A percentile compares a stretch with the other conserved stretches of the same genome.
These are phyloP conservation scores for Mohoua ochrocephala DNA, from an alignment of 2,113 vertebrate species.

Conservation along the genomic window DNA sequence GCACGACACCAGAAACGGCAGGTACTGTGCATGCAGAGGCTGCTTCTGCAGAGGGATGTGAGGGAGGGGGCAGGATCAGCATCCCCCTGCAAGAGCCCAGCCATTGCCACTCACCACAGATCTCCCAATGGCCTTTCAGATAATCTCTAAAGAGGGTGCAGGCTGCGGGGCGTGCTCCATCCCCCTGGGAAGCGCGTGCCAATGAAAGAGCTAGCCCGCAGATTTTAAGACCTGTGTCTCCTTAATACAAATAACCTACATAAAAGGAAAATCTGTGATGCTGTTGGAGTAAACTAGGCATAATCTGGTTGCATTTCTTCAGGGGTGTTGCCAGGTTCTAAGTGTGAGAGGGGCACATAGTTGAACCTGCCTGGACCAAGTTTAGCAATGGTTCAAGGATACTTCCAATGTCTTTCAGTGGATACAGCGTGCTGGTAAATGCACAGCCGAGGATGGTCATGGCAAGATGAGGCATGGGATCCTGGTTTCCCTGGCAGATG, in stretches of 20 bases:
- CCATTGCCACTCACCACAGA: not conserved
- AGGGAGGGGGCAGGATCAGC: not conserved
- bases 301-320: not conserved
- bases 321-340: not conserved
- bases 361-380: not conserved
- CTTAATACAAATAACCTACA: not conserved
- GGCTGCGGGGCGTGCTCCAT: not conserved
- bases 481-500: not conserved
- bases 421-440: not conserved
- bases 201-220: not conserved
- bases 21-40: conserved; percentile 72
- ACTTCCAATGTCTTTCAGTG: rapidly evolving
- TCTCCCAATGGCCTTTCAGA: not conserved
- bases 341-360: not conserved
- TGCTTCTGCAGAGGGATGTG: not conserved
- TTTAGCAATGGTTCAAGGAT: not conserved
- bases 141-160: not conserved
- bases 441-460: not conserved
- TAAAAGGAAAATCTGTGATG: not conserved
- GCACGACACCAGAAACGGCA: conserved; percentile 92
- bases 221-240: not conserved
- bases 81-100: not conserved
- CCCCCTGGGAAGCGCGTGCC: rapidly evolving
- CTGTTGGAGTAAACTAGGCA: not conserved
- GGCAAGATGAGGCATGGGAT: not conserved